Conservation (phyloP, 2,113 vertebrate genomes). For the Pomatostomus ruficeps region DNA sequence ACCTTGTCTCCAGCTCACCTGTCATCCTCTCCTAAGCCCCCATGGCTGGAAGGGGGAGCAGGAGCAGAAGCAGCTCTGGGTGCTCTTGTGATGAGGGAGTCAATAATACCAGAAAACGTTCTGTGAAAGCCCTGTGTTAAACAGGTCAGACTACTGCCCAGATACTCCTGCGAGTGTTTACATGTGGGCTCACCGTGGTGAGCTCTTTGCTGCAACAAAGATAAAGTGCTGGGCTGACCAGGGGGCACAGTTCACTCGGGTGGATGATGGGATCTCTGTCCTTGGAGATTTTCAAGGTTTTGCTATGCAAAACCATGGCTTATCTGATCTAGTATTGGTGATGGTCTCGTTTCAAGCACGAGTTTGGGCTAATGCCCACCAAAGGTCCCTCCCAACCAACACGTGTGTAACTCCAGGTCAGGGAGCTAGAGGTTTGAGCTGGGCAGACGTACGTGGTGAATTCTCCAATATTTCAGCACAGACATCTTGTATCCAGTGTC, state of each 20-base stretch:
- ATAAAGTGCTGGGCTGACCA: not conserved
- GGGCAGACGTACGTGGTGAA: not conserved
- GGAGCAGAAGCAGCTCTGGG: not conserved
- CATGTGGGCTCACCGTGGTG: not conserved
- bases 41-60: not conserved
- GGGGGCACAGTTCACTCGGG: not conserved
- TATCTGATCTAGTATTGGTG: not conserved
- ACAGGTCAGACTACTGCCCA: not conserved
- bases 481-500: not conserved
- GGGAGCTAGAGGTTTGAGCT: not conserved
- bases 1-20: not conserved
- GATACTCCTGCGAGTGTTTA: not conserved
- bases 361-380: not conserved
- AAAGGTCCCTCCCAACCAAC: not conserved
- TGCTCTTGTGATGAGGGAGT: not conserved
- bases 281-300: not conserved
- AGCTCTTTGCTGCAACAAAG: not conserved
- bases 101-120: not conserved
- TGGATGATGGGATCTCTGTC: not conserved
- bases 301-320: not conserved
- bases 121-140: not conserved
- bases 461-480: not conserved
- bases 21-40: not conserved
- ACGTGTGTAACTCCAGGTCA: not conserved
- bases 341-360: not conserved